A percentile compares a stretch with the other conserved stretches of the same genome.
Evolutionary conservation across 30 jellyfish, hydroid and myxozoan species (phyloP).

Genomic region (Catostylus mosaicus): DNA sequence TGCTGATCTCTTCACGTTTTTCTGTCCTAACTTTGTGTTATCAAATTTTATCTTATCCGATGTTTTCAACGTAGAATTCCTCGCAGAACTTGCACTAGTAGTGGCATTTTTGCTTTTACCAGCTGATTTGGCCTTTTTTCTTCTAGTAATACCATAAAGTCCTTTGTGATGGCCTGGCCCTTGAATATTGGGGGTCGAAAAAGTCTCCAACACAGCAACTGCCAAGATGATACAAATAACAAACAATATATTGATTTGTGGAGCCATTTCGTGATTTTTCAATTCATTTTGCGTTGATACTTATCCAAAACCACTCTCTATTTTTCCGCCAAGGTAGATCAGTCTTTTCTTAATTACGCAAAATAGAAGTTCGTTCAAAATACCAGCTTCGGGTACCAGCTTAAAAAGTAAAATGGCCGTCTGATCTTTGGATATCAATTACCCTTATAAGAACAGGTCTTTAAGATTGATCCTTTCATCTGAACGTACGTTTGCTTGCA

Average conservation of each 20-base stretch:
- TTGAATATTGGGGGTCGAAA: neutral
- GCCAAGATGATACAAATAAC: too few species aligned
- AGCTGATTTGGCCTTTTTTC: neutral
- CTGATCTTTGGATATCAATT: constrained; percentile 12
- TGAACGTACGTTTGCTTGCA: too few species aligned
- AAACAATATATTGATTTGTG: too few species aligned
- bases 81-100: neutral
- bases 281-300: too few species aligned
- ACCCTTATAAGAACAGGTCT: neutral
- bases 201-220: neutral
- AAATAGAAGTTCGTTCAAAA: neutral
- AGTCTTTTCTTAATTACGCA: too few species aligned
- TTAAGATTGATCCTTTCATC: neutral
- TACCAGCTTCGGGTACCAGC: constrained; percentile 13
- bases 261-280: too few species aligned
- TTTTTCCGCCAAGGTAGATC: too few species aligned
- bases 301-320: too few species aligned
- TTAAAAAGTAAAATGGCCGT: neutral
- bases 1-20: neutral
- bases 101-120: neutral
- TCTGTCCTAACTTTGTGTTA: neutral
- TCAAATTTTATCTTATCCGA: neutral
- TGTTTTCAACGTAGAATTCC: neutral
- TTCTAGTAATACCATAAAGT: constrained; percentile 34
- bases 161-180: constrained; percentile 56